Base-by-base conservation (phyloP, 2,113 vertebrate genomes). In the Pelmatolapia mariae region DNA sequence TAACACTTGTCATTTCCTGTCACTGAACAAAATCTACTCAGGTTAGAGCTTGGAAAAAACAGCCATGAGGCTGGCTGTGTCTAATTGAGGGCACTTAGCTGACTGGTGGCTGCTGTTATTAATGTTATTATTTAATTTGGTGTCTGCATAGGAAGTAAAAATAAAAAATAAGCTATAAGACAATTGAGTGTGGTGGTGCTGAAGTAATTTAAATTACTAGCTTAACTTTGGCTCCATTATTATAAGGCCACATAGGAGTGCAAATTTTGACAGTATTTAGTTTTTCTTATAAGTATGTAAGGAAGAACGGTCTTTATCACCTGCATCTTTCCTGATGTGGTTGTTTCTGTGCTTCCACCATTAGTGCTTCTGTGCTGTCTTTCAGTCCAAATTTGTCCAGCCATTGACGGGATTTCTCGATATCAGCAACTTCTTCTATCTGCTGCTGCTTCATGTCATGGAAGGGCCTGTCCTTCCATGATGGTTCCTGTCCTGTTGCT, bases 1-100 rank as follows among this genome's bases (percentile, higher is more conserved):
- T 85, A 93, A 88, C 91, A 90, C 92, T 54, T 88, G 81, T 80
- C 86, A 86, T 71, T 86, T 90, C 22, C 78, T 85, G 88, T 90
- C 31, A 78, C 31, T 10, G 22, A 63, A 76, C 66, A 89, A 78
- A 88, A 86, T 31, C 81, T 15, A 11, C 52, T 57, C n/a, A 4
- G 10, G 81, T 63, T 83, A 47, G 59, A 86, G 80, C n/a, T 15
- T 43, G n/a, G 12, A 71, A 71, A 68, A 71, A 71, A 40, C 19
- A 12, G 26, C 47, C 43, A 6, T 1, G 3, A 63, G 40, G 38
- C 52, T 59, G 22, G 4, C 56, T 29, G 19, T 19, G 59, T 18
- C 26, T 73, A 82, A 76, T 80, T 57, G 12, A 56, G 38, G 84
- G 36, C 54, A 59, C 22, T 78, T 57, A 7, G 45, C 29, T 3